Evolutionary conservation across 1,140 invertebrate genomes (phyloP), one percentile per base, ranked within the genome.

Genomic region (Triops cancriformis): DNA sequence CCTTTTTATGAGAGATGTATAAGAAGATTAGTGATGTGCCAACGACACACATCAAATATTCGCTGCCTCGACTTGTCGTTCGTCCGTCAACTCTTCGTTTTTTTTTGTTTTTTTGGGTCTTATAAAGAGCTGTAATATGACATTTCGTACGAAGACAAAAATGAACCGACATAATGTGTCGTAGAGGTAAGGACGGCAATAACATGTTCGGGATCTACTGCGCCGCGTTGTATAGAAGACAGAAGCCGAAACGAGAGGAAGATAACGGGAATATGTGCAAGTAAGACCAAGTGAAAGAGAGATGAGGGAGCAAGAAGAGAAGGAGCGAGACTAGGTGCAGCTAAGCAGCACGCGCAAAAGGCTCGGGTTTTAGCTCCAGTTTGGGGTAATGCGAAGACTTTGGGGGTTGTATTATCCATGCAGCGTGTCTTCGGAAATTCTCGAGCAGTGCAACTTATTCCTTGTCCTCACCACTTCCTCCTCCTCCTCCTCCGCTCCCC

Each of bases 11-110:
- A 23, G n/a, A 10, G 51, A 64, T 64, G 51, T 23, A 64, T 23
- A 64, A 64, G n/a, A 64, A 64, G 51, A 64, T 64, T 64, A 64
- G 51, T 18, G n/a, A 64, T 64, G 51, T 64, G 51, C n/a, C 51
- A 64, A 64, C 51, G 51, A 64, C 51, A 64, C 31, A 37, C 51
- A 64, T 64, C 51, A 64, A 64, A 64, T 64, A n/a, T 23, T 64
- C 51, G 51, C 51, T 64, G 51, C 31, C 31, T 37, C 31, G 31
- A 37, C 31, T 37, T 37, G 31, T 37, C 31, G n/a, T 45, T 45
- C 51, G 51, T 64, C 51, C 51, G 51, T 64, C 51, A 64, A 14
- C 23, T 64, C 7, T 23, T 23, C 31, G 31, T 2, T 18, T 64
- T 64, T 23, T 18, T 64, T 64, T 14, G 51, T 64, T 5, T 23